Percentiles rank a stretch among this genome's conserved stretches.
Evolutionary conservation across 2,888 invertebrate species (phyloP).

Genomic region (Lycaena phlaeas): DNA sequence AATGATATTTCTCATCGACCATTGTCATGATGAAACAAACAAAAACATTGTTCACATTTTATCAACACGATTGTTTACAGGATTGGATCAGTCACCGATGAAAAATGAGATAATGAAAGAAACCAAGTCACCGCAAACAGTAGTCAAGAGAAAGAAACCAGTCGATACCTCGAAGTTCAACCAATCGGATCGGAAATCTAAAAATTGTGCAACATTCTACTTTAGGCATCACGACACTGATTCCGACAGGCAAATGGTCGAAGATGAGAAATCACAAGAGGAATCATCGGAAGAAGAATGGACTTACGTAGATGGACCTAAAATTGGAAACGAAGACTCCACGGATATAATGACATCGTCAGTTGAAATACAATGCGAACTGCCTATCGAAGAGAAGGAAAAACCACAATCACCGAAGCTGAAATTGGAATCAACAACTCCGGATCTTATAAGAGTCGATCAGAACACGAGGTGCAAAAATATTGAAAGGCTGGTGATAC

Average conservation of each 20-base stretch:
- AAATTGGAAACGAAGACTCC: constrained; percentile 58
- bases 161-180: constrained; percentile 76
- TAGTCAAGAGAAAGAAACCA: constrained; percentile 66
- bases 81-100: constrained; percentile 34
- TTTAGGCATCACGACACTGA: constrained; percentile 91
- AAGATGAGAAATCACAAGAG: constrained; percentile 59
- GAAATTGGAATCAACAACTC: constrained; percentile 52
- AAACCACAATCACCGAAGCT: constrained; percentile 42
- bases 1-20: constrained; percentile 19
- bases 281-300: constrained; percentile 74
- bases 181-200: constrained; percentile 83
- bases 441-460: constrained; percentile 60
- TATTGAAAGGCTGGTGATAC: constrained; percentile 83
- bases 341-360: constrained; percentile 69
- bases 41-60: constrained; percentile 25
- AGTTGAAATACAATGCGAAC: constrained; percentile 60
- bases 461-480: constrained; percentile 72
- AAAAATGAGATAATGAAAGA: constrained; percentile 33
- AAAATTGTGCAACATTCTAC: constrained; percentile 88
- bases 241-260: constrained; percentile 79
- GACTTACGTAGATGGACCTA: constrained; percentile 74
- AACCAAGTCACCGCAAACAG: constrained; percentile 54
- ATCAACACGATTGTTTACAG: constrained; percentile 29
- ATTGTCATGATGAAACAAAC: constrained; percentile 29
- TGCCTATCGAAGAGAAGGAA: constrained; percentile 47